Evolutionary conservation across 2,113 vertebrate genomes (phyloP), one percentile per base, ranked within the genome.

Genomic region (Strigops habroptila): DNA sequence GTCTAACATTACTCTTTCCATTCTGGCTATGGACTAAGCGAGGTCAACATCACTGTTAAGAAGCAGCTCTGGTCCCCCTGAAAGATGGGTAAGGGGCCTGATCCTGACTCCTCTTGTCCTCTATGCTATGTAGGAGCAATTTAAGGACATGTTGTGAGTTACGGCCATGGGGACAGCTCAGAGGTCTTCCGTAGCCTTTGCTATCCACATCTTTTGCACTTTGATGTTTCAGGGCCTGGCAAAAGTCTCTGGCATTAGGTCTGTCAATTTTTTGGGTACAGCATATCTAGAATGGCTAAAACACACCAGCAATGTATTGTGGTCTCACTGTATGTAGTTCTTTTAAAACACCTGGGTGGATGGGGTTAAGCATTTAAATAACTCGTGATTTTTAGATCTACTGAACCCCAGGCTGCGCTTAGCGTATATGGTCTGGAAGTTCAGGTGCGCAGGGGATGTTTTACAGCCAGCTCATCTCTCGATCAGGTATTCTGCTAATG

Each of bases 401-500:
- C 35, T 59, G 82, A 68, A 46, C 35, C 62, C 28, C 19, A 41
- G 28, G 48, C 24, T 88, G 37, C 39, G 0, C 1, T 65, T 68
- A 41, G 51, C 0, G 0, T 55, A 4, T 51, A 12, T n/a, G 21
- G 41, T 37, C 51, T 93, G 88, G 76, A 94, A 82, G 69, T 82
- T 89, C 3, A n/a, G 48, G 49, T 74, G 60, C 75, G 44, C 67
- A 70, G 65, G 44, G 60, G 19, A 15, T 94, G 37, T 90, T 94
- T 95, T 88, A 95, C 81, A 90, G 68, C 59, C 78, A 77, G 74
- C 86, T 90, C 89, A 91, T 95, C 93, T 95, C 92, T 91, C 80
- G 73, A 97, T 97, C 92, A 92, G 81, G 88, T 94, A 96, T 96
- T 95, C 95, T 84, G 81, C 85, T 93, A 96, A 94, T 93, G 94